Percentiles rank a stretch among this genome's conserved stretches.
phyloP scores from a whole-genome alignment of 2,888 invertebrate genomes.

The Dryobotodes eremita region DNA sequence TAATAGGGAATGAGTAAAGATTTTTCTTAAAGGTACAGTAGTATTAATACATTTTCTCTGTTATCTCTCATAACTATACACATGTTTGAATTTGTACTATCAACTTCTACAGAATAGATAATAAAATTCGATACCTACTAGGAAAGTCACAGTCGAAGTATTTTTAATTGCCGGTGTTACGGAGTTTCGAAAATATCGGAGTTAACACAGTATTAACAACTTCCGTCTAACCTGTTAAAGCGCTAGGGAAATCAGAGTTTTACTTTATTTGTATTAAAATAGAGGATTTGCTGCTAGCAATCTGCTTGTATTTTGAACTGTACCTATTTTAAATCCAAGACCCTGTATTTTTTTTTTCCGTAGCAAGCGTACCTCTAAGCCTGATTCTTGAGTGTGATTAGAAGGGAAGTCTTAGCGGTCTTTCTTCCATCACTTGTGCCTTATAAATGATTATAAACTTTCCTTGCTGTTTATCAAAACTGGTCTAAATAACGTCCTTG shows the following conservation, averaged over 20 bases:
- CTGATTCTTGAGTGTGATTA: background rate
- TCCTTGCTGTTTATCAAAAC: background rate
- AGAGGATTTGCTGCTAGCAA: background rate
- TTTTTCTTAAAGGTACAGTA: background rate
- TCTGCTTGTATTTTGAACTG: background rate
- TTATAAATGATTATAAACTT: background rate
- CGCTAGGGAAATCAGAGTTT: slow-evolving; percentile 29
- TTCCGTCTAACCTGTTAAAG: background rate
- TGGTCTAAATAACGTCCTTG: background rate
- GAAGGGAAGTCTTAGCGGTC: background rate
- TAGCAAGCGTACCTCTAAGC: no score
- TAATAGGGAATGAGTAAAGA: background rate
- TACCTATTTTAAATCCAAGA: background rate
- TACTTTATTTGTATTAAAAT: slow-evolving; percentile 10
- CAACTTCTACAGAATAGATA: background rate
- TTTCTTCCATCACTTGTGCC: background rate
- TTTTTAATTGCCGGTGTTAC: background rate
- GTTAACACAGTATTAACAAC: slow-evolving; percentile 27
- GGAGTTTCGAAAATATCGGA: slow-evolving; percentile 3
- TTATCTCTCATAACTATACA: background rate
- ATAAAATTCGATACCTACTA: background rate
- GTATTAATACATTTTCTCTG: background rate
- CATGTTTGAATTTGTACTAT: background rate
- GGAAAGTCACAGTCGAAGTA: slow-evolving; percentile 3
- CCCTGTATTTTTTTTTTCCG: background rate